phyloP scores from a whole-genome alignment of 2,888 invertebrate genomes.

The Slavum lentiscoides region DNA sequence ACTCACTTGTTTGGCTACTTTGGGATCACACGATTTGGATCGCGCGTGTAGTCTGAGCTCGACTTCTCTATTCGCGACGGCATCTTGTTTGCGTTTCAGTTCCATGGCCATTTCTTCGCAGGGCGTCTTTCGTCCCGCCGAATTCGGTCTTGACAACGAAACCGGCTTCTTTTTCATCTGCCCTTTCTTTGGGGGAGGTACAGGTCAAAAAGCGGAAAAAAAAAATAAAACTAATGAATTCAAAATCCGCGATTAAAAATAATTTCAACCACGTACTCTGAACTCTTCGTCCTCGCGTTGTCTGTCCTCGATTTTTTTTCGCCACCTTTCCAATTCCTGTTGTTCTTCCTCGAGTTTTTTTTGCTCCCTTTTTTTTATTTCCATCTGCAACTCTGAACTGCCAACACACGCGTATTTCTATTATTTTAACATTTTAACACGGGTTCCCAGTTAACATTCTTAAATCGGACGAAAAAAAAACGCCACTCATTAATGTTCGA shows the following conservation, averaged over 20 bases:
- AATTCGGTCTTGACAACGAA: constrained; percentile 33
- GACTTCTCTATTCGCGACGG: constrained; percentile 25
- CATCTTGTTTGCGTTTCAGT: constrained; percentile 40
- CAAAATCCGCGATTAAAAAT: no score
- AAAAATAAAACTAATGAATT: not conserved
- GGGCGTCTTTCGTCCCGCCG: constrained; percentile 18
- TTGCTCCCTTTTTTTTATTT: constrained; percentile 19
- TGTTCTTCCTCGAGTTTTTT: constrained; percentile 37
- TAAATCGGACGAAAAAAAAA: no score
- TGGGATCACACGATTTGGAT: constrained; percentile 37
- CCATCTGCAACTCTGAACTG: constrained; percentile 38
- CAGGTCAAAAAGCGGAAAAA: no score
- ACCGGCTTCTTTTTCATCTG: constrained; percentile 47
- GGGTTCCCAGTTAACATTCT: no score
- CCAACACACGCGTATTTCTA: not conserved
- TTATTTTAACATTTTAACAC: not conserved
- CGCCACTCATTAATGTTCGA: no score
- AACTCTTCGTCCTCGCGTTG: constrained; percentile 44
- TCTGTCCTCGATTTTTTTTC: constrained; percentile 35
- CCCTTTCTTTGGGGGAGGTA: not conserved
- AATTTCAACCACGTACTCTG: not conserved
- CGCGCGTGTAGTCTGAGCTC: constrained; percentile 32
- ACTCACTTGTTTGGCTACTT: constrained; percentile 36
- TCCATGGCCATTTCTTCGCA: constrained; percentile 49
- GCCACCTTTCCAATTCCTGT: constrained; percentile 39